Evolutionary conservation across 2,797 vertebrate species (phyloP).

Genomic region (Paramormyrops hopkinsi): DNA sequence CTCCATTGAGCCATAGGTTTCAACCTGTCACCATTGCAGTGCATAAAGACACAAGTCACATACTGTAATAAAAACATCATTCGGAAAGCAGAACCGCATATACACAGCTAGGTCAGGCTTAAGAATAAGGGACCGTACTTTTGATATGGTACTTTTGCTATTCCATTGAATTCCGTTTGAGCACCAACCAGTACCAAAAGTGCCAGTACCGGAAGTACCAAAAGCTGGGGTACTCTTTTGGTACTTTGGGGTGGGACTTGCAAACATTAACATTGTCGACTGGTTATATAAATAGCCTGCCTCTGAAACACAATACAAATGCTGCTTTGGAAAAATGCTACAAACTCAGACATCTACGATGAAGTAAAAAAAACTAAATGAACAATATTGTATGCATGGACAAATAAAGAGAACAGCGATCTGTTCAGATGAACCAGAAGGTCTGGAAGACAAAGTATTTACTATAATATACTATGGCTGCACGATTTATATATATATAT

Average conservation of each 20-base stretch:
- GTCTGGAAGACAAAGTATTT: background rate
- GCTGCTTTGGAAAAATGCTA: background rate
- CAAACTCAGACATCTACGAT: background rate
- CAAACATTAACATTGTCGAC: background rate
- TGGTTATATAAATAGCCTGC: background rate
- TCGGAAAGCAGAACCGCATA: background rate
- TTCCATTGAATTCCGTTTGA: background rate
- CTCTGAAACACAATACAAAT: background rate
- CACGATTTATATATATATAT: background rate
- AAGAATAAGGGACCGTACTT: background rate
- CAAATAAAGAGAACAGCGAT: background rate
- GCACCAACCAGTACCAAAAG: background rate
- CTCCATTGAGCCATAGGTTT: conserved; percentile 98
- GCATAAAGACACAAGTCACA: background rate
- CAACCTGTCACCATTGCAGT: conserved; percentile 65
- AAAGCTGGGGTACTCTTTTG: background rate
- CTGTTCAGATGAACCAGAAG: background rate
- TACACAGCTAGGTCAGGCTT: background rate
- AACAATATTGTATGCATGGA: background rate
- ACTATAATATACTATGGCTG: background rate
- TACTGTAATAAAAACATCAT: background rate
- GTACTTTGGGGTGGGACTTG: background rate
- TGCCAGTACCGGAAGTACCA: background rate
- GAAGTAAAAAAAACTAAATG: background rate
- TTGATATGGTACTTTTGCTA: background rate